These are phyloP conservation scores for Ricordea florida DNA, from an alignment of 92 coral and sea anemone genomes.

Conservation along the genomic window DNA sequence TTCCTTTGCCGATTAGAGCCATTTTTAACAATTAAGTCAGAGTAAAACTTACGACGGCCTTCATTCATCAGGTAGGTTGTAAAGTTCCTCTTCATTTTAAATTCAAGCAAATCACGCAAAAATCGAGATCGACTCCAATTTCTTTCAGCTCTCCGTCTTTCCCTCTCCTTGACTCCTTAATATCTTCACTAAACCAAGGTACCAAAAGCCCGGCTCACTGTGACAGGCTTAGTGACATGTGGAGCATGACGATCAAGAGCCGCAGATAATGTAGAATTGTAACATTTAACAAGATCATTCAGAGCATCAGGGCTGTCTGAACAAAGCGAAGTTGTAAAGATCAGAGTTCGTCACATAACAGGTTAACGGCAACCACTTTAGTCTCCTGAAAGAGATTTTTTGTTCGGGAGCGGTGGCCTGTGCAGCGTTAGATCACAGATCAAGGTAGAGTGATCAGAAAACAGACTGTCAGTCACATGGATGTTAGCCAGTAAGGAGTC, in stretches of 20 bases:
- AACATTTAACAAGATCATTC: constrained; percentile 28
- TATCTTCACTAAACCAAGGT: constrained; percentile 40
- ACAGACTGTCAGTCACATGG: not conserved
- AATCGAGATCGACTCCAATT: constrained; percentile 18
- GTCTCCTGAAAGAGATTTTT: constrained; percentile 17
- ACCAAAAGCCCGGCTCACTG: constrained; percentile 14
- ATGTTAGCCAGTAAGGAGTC: not conserved
- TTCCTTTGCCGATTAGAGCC: constrained; percentile 7
- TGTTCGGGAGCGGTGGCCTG: constrained; percentile 14
- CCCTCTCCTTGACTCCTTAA: constrained; percentile 17
- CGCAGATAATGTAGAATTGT: constrained; percentile 9
- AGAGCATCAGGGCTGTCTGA: constrained; percentile 11
- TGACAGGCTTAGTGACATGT: not conserved
- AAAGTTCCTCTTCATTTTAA: constrained; percentile 19
- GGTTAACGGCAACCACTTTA: no score
- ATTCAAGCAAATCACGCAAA: not conserved
- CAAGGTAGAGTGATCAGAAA: constrained; percentile 16
- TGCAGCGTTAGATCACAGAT: constrained; percentile 5
- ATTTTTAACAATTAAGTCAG: constrained; percentile 21
- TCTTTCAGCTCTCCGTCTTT: constrained; percentile 26
- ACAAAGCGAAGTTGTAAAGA: no score
- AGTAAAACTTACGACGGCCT: constrained; percentile 23
- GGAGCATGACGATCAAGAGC: constrained; percentile 32
- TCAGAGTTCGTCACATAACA: not conserved
- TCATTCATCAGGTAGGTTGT: constrained; percentile 42